A percentile compares a stretch with the other conserved stretches of the same genome.
phyloP scores from a whole-genome alignment of 2,888 invertebrate genomes.

The Stramonita haemastoma region DNA sequence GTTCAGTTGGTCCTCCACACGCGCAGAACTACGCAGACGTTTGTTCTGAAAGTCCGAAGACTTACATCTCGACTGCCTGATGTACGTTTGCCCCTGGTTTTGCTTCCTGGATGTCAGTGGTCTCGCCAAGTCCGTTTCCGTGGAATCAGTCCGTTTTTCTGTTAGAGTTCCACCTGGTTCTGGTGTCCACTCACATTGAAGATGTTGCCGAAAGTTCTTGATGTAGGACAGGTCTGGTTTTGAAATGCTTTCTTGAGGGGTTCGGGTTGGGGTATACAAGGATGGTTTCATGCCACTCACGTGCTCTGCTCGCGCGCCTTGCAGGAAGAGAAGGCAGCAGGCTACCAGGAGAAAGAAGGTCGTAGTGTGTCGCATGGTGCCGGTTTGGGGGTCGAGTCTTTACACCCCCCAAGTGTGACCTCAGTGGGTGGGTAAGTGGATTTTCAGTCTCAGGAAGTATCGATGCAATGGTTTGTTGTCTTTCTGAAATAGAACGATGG shows the following conservation, averaged over 20 bases:
- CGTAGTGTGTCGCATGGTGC: slow-evolving; percentile 37
- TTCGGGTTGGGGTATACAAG: slow-evolving; percentile 7
- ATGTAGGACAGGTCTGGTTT: slow-evolving; percentile 11
- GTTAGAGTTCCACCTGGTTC: too few relatives aligned
- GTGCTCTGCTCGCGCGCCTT: slow-evolving; percentile 39
- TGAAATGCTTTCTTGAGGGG: slow-evolving; percentile 1
- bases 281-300: slow-evolving; percentile 24
- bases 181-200: background rate
- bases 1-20: background rate
- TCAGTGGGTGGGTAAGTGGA: background rate
- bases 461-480: too few relatives aligned
- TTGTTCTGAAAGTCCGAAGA: background rate
- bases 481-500: too few relatives aligned
- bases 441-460: too few relatives aligned
- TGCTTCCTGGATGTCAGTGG: background rate
- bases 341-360: slow-evolving; percentile 39
- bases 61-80: background rate
- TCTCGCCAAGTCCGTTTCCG: slow-evolving; percentile 25
- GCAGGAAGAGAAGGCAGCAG: slow-evolving; percentile 40
- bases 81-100: background rate
- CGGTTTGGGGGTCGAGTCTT: background rate
- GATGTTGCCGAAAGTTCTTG: background rate
- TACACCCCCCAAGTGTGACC: background rate
- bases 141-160: background rate
- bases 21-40: background rate